These are phyloP conservation scores for Platysternon megacephalum DNA, from an alignment of 2,113 vertebrate genomes.

Conservation along the genomic window DNA sequence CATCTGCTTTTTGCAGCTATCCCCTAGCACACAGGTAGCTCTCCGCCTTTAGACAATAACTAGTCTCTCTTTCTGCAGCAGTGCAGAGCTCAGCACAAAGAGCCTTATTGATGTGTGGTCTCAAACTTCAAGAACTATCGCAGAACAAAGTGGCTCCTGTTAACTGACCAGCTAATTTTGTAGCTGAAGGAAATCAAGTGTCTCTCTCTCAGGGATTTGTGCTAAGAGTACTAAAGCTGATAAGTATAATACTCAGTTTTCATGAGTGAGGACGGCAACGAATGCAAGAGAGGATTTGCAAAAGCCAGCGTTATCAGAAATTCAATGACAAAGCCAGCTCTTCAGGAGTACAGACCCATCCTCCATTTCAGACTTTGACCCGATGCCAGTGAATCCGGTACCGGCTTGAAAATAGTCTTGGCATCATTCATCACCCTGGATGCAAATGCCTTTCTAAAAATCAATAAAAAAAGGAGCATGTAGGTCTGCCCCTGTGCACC, in stretches of 20 bases:
- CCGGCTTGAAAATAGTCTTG: constrained; percentile 29
- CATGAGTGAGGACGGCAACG: background rate
- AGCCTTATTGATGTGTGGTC: background rate
- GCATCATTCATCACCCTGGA: background rate
- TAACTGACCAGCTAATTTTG: background rate
- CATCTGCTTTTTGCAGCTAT: background rate
- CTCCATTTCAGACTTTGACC: background rate
- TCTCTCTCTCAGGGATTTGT: background rate
- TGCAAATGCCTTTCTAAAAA: constrained; percentile 37
- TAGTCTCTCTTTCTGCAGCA: background rate
- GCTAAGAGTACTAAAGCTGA: background rate
- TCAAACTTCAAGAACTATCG: background rate
- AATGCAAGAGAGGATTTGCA: background rate
- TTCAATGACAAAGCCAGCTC: background rate
- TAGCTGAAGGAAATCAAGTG: background rate
- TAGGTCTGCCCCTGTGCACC: background rate
- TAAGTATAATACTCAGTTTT: background rate
- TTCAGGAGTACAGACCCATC: fast-evolving
- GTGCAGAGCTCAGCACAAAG: background rate
- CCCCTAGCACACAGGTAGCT: background rate
- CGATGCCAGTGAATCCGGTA: background rate
- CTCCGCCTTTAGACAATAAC: background rate
- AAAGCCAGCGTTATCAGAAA: background rate
- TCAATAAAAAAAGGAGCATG: background rate
- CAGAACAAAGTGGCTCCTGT: background rate